Base-by-base conservation (phyloP, 2,888 invertebrate genomes). In the Neria commutata region DNA sequence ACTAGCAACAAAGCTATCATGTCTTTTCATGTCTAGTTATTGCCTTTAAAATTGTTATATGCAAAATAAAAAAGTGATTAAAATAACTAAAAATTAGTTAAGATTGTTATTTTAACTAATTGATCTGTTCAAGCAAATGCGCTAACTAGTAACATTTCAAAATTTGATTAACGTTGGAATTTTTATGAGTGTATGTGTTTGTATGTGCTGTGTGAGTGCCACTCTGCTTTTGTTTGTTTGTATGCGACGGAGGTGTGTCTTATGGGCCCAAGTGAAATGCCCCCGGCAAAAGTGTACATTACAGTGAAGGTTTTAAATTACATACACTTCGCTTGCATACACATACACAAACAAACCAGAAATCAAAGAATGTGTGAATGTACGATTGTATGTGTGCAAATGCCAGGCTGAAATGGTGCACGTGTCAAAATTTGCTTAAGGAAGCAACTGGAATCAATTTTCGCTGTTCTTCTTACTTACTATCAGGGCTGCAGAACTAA, bases 231-330 rank as follows among this genome's bases (percentile, higher is more conserved):
- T 11, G 11, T 5, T 5, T 29, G 11, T 29, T 8, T 29, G 29
- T 29, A 11, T 11, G 6, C 11, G 11, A 11, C 5, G 11, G 11
- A 11, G 29, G 11, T 29, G 29, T 29, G 29, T 8, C 6, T 29
- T 5, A 11, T 8, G 29, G 29, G 6, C 29, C 11, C 37, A 70
- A 70, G 73, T 68, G 63, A 70, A 74, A 75, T 74, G 75, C 72
- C n/a, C 68, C 60, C 60, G 60, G 72, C 65, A 42, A 72, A 73
- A 72, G 75, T 74, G 68, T 72, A 67, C 72, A 73, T 73, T 74
- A 72, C 72, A 37, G n/a, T n/a, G 37, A 37, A 67, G 66, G 75
- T 69, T 73, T 75, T 73, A 70, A 75, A 74, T 73, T 73, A 69
- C 74, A 73, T 62, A 68, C 66, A 60, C 37, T 46, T 24, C 33